phyloP scores from a whole-genome alignment of 2,797 vertebrate species.

The Mycteria americana region DNA sequence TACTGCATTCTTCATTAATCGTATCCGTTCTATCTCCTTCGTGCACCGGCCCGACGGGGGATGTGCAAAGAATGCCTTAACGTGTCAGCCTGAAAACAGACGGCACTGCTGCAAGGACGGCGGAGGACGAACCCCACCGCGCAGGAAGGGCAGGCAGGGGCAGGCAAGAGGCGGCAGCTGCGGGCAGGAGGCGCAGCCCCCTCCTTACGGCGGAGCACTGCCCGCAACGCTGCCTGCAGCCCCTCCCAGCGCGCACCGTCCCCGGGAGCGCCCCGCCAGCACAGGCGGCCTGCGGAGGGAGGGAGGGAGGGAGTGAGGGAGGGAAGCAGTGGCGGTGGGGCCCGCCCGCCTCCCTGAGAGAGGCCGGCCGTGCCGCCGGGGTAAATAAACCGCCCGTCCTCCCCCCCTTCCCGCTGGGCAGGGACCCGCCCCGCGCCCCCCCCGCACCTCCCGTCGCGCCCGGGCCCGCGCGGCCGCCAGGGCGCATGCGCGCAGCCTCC shows the following conservation, averaged over 20 bases:
- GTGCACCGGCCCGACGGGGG: too few relatives aligned
- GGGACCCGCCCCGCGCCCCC: not conserved
- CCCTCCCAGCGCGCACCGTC: not conserved
- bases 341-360: too few relatives aligned
- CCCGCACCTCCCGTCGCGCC: not conserved
- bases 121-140: too few relatives aligned
- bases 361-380: too few relatives aligned
- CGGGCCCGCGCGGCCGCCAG: too few relatives aligned
- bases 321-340: too few relatives aligned
- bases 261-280: too few relatives aligned
- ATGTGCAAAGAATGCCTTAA: not conserved
- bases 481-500: not conserved
- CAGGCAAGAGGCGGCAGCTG: not conserved
- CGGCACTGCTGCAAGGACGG: not conserved
- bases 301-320: too few relatives aligned
- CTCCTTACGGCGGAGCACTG: too few relatives aligned
- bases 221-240: not conserved
- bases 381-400: accelerated
- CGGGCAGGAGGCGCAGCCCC: not conserved
- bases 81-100: accelerated
- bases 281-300: too few relatives aligned
- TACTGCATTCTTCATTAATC: too few relatives aligned
- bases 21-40: accelerated
- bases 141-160: too few relatives aligned
- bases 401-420: not conserved